A percentile compares a stretch with the other conserved stretches of the same genome.
Evolutionary conservation across 2,888 invertebrate species (phyloP).

Genomic region (Acanthococcus lagerstroemiae): DNA sequence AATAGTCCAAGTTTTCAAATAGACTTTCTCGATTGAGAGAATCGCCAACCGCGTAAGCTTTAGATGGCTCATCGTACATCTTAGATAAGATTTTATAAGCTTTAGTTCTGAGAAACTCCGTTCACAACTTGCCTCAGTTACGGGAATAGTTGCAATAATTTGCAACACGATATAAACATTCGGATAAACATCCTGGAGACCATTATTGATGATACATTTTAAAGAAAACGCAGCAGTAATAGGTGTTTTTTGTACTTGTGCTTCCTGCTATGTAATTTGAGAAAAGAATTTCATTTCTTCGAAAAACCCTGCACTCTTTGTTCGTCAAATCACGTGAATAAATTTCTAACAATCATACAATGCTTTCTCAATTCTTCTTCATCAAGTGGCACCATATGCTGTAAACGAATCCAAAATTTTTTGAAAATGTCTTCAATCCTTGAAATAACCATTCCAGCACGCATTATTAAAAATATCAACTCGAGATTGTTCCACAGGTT

Average conservation of each 20-base stretch:
- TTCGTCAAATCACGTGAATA: neutral
- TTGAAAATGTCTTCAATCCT: no score
- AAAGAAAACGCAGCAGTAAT: neutral
- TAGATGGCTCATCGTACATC: neutral
- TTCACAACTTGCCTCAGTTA: neutral
- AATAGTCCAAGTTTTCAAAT: neutral
- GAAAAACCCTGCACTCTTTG: neutral
- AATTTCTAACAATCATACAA: neutral
- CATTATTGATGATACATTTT: neutral
- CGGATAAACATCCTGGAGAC: neutral
- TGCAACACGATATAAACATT: neutral
- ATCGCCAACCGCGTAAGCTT: neutral
- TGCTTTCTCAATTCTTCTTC: neutral
- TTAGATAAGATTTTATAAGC: neutral
- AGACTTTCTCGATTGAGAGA: slow-evolving; percentile 1
- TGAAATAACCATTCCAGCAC: no score
- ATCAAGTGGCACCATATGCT: no score
- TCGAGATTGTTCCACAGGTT: no score
- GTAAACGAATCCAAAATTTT: no score
- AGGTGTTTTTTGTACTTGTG: neutral
- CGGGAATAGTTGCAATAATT: neutral
- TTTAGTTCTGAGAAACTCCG: neutral
- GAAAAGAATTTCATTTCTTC: neutral
- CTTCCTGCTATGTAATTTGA: neutral
- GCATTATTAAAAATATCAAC: no score